These are phyloP conservation scores for Meganola albula DNA, from an alignment of 2,888 invertebrate genomes.

Conservation along the genomic window DNA sequence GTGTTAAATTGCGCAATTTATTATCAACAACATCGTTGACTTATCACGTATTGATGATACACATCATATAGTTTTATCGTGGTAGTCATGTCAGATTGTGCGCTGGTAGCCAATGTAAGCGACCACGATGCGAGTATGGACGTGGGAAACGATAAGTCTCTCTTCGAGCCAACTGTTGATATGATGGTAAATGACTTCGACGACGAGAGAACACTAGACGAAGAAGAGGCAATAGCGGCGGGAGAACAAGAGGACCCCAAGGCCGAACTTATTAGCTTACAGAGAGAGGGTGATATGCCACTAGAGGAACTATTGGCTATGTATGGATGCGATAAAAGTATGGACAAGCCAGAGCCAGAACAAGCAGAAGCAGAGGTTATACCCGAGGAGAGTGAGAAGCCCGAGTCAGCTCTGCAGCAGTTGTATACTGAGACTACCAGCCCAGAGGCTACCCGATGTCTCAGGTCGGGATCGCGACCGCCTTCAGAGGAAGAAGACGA, in stretches of 20 bases:
- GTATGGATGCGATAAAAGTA: conserved; percentile 84
- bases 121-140: conserved; percentile 77
- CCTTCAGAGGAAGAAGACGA: conserved; percentile 91
- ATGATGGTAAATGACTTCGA: conserved; percentile 99
- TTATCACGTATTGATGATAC: conserved; percentile 54
- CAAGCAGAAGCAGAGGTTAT: conserved; percentile 47
- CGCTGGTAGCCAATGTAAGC: conserved; percentile 72
- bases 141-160: conserved; percentile 74
- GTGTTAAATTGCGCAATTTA: conserved; percentile 28
- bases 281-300: conserved; percentile 97
- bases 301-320: conserved; percentile 93
- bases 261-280: conserved; percentile 92
- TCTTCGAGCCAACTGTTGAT: conserved; percentile 95
- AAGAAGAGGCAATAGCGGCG: conserved; percentile 96
- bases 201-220: conserved; percentile 96
- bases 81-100: conserved; percentile 77
- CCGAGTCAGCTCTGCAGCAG: conserved; percentile 70
- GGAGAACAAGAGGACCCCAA: conserved; percentile 89
- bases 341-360: conserved; percentile 58
- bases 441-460: conserved; percentile 64
- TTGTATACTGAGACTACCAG: conserved; percentile 59
- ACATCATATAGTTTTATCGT: conserved; percentile 44
- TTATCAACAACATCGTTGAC: conserved; percentile 32
- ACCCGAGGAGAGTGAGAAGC: conserved; percentile 59
- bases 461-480: conserved; percentile 82